phyloP scores from a whole-genome alignment of 2,797 vertebrate genomes.

The Argyrosomus regius region DNA sequence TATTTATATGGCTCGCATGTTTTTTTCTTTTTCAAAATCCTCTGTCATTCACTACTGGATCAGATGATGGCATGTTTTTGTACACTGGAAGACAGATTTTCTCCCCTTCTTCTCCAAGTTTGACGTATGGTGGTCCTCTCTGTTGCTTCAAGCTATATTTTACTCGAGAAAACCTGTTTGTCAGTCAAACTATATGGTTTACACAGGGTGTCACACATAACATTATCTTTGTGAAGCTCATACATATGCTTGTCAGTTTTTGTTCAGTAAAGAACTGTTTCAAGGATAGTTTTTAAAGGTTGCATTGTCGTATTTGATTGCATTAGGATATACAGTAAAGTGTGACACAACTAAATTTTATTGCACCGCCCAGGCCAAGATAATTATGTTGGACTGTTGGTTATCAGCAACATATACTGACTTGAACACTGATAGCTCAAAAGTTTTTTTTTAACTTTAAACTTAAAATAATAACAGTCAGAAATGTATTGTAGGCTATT shows the following conservation, averaged over 20 bases:
- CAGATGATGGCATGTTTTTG: not conserved
- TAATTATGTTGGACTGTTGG: not conserved
- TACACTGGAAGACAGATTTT: not conserved
- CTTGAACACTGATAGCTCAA: not conserved
- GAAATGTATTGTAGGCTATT: not conserved
- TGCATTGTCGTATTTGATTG: not conserved
- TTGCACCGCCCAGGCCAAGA: not conserved
- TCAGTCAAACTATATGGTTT: not conserved
- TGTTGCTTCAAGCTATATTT: not conserved
- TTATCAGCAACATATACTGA: not conserved
- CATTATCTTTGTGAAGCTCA: not conserved
- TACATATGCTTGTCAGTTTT: not conserved
- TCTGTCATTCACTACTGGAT: not conserved
- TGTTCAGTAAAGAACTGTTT: not conserved
- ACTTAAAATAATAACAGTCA: not conserved
- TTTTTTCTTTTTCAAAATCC: not conserved
- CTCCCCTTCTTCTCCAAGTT: too few relatives aligned
- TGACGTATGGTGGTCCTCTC: not conserved
- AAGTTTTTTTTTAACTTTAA: not conserved
- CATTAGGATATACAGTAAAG: not conserved
- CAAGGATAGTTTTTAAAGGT: not conserved
- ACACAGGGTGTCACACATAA: not conserved
- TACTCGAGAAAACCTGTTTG: not conserved
- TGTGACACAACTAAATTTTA: not conserved
- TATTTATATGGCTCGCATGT: not conserved